Evolutionary conservation across 2,797 vertebrate genomes (phyloP), one percentile per base, ranked within the genome.

Genomic region (Smutsia gigantea): DNA sequence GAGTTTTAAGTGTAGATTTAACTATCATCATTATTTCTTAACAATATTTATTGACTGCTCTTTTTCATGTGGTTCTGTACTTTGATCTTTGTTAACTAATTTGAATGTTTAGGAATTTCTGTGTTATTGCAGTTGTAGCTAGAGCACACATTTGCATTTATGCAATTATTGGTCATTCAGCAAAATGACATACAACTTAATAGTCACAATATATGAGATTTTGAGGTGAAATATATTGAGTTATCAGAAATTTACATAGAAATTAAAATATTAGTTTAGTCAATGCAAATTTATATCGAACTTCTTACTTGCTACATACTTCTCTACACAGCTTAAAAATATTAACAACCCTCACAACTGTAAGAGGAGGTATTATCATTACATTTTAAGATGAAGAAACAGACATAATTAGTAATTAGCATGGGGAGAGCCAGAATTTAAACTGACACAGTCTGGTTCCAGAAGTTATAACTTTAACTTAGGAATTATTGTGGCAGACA

Each of bases 1-100:
- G 63, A 87, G 64, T 55, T 94, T 87, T 90, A 83, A 72, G 21
- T 95, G 29, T 51, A 79, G 61, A 85, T 88, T 89, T 25, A 84
- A 55, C 87, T 84, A 88, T 63, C 25, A 68, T 51, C 27, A 61
- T 49, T 51, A 90, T 79, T 71, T 39, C 21, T 82, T 57, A 92
- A 29, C n/a, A 79, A 39, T 92, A 72, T 78, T 87, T 90, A 90
- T 95, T 31, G 64, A 83, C 21, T 87, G 6, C 29, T 61, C 2
- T 77, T 29, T 87, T 75, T 21, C 31, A 57, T 34, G 4, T 29
- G 21, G 49, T 53, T 90, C 61, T 23, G 11, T 87, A 78, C 39
- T 90, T 90, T 87, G 27, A 69, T 89, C 51, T 91, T 55, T 71
- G 53, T 51, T 79, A 91, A 87, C 19, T 51, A 78, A 79, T 88